These are phyloP conservation scores for Danaus melanippus DNA, from an alignment of 1,140 invertebrate species.

Conservation along the genomic window DNA sequence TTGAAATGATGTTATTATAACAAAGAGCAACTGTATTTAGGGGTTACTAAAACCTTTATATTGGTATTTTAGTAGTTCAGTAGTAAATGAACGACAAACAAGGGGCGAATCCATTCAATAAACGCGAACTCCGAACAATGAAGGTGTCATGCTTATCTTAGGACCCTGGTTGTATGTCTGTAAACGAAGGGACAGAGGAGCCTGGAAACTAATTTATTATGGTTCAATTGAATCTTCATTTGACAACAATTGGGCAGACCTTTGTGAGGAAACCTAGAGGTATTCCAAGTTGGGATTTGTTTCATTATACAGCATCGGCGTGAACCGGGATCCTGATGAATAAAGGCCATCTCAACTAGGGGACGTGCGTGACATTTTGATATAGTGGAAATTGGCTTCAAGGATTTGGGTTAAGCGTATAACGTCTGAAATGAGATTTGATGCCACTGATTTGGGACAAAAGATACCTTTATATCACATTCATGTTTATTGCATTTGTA, in stretches of 20 bases:
- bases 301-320: slow-evolving; percentile 40
- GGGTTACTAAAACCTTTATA: too few species aligned
- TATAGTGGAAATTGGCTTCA: slow-evolving; percentile 24
- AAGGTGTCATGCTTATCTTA: slow-evolving; percentile 13
- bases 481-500: too few species aligned
- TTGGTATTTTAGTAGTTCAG: too few species aligned
- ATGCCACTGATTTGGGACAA: slow-evolving; percentile 4
- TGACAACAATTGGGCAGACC: slow-evolving; percentile 59
- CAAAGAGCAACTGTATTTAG: too few species aligned
- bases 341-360: slow-evolving; percentile 27
- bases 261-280: slow-evolving; percentile 39
- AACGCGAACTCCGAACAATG: slow-evolving; percentile 17
- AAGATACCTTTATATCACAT: too few species aligned
- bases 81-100: too few species aligned
- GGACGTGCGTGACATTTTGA: slow-evolving; percentile 31
- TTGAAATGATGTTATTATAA: too few species aligned
- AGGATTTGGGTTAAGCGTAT: slow-evolving; percentile 16
- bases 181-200: slow-evolving; percentile 42
- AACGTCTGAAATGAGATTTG: slow-evolving; percentile 7
- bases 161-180: slow-evolving; percentile 15
- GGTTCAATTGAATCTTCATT: slow-evolving; percentile 65
- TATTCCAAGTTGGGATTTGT: slow-evolving; percentile 41
- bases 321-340: slow-evolving; percentile 30
- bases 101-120: slow-evolving; percentile 9
- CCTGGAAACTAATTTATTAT: slow-evolving; percentile 57